phyloP scores from a whole-genome alignment of 2,888 invertebrate species.

The Leptopilina syphax region DNA sequence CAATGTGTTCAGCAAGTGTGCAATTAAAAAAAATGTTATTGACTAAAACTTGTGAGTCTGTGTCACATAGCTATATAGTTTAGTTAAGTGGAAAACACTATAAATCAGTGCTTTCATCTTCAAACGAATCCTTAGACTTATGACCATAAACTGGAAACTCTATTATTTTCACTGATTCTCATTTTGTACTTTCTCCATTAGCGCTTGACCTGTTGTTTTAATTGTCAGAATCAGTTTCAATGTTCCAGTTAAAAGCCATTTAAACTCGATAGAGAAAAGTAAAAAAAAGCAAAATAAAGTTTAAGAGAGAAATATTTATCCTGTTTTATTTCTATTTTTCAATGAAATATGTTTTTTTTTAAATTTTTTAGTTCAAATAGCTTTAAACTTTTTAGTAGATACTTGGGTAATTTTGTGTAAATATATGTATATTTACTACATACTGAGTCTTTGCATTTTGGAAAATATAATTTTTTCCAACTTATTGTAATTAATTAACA shows the following conservation, averaged over 20 bases:
- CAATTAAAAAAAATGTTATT: conserved; percentile 37
- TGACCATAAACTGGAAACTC: not conserved
- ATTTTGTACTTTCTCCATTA: conserved; percentile 19
- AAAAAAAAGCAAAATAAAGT: not conserved
- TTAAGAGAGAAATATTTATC: not conserved
- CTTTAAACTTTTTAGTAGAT: too few species aligned
- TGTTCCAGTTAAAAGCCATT: not conserved
- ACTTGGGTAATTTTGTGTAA: too few species aligned
- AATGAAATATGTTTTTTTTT: too few species aligned
- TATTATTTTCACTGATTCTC: conserved; percentile 23
- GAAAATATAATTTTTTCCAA: too few species aligned
- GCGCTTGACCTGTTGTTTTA: not conserved
- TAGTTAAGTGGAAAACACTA: conserved; percentile 37
- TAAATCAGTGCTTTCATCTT: conserved; percentile 36
- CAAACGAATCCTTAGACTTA: conserved; percentile 22
- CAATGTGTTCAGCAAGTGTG: conserved; percentile 18
- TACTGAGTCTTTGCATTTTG: too few species aligned
- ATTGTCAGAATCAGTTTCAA: not conserved
- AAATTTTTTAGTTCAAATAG: too few species aligned
- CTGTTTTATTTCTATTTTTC: too few species aligned
- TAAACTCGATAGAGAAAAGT: not conserved
- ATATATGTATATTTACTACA: too few species aligned
- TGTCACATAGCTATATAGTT: not conserved
- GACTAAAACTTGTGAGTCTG: conserved; percentile 17
- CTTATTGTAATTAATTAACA: too few species aligned